A percentile compares a stretch with the other conserved stretches of the same genome.
Evolutionary conservation across 2,888 invertebrate genomes (phyloP).

Genomic region (Drosophila fulvimacula): DNA sequence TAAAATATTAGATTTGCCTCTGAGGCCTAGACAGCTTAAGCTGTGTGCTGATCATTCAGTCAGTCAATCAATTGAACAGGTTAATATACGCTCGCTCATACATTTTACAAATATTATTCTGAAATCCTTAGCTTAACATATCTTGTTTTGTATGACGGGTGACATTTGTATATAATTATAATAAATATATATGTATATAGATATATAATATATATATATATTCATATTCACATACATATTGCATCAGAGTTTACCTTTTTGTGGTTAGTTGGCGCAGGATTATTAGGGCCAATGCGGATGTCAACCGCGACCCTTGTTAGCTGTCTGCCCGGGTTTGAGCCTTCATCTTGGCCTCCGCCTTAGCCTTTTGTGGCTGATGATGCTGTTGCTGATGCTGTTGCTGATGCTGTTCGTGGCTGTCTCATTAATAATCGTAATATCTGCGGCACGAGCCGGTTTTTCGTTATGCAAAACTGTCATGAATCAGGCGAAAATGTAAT

Average conservation of each 20-base stretch:
- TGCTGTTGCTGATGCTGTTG: conserved; percentile 27
- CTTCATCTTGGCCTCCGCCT: conserved; percentile 7
- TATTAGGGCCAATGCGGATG: conserved; percentile 10
- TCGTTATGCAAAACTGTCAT: conserved; percentile 79
- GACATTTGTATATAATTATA: conserved; percentile 1
- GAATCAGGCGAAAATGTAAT: conserved; percentile 77
- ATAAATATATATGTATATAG: not conserved
- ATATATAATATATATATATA: not conserved
- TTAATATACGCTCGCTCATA: not conserved
- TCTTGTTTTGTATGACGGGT: not conserved
- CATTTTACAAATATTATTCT: not conserved
- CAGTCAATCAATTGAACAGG: not conserved
- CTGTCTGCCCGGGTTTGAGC: conserved; percentile 24
- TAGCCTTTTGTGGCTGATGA: conserved; percentile 52
- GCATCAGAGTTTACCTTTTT: conserved; percentile 10
- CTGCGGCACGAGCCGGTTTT: conserved; percentile 48
- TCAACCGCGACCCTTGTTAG: conserved; percentile 17
- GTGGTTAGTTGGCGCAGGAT: not conserved
- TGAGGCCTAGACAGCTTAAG: not conserved
- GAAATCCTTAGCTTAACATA: not conserved
- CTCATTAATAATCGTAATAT: conserved; percentile 78
- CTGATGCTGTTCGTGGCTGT: conserved; percentile 51
- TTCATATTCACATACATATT: not conserved
- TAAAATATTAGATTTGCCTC: no score
- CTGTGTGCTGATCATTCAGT: not conserved